A percentile compares a stretch with the other conserved stretches of the same genome.
Conservation (phyloP, 2,797 vertebrate genomes). For the Bucorvus abyssinicus region DNA sequence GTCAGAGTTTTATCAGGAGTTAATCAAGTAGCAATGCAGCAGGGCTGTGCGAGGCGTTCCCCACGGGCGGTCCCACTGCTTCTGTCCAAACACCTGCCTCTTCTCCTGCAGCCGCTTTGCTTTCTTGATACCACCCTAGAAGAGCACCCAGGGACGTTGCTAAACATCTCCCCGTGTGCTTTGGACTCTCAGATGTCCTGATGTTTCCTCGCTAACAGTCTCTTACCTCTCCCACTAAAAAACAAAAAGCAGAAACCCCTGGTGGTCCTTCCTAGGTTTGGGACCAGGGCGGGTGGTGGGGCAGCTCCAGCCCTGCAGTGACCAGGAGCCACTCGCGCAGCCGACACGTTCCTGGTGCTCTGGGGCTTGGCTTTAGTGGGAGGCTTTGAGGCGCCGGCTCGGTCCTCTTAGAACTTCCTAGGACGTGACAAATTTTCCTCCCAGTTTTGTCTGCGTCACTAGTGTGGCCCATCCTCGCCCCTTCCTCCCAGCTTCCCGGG, state of each 20-base stretch:
- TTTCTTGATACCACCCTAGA: neutral
- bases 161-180: neutral
- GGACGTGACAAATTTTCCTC: neutral
- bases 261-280: neutral
- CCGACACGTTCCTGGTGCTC: rapidly evolving
- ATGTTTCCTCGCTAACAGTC: neutral
- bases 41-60: conserved; percentile 39
- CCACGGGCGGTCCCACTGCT: neutral
- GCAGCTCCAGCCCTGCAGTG: neutral
- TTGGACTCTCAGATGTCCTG: neutral
- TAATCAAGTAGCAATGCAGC: conserved; percentile 82
- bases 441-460: rapidly evolving
- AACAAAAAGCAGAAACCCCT: neutral
- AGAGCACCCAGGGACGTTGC: neutral
- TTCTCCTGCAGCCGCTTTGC: conserved; percentile 26
- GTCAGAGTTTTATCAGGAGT: conserved; percentile 88
- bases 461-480: neutral
- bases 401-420: neutral
- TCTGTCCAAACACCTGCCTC: neutral
- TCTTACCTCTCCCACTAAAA: neutral
- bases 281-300: neutral
- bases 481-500: neutral
- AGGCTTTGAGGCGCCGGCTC: neutral
- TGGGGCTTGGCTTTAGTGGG: neutral
- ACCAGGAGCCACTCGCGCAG: neutral